Percentiles rank a stretch among this genome's conserved stretches.
These are phyloP conservation scores for Drosophila santomea DNA, from an alignment of 1,140 invertebrate genomes.

Conservation along the genomic window DNA sequence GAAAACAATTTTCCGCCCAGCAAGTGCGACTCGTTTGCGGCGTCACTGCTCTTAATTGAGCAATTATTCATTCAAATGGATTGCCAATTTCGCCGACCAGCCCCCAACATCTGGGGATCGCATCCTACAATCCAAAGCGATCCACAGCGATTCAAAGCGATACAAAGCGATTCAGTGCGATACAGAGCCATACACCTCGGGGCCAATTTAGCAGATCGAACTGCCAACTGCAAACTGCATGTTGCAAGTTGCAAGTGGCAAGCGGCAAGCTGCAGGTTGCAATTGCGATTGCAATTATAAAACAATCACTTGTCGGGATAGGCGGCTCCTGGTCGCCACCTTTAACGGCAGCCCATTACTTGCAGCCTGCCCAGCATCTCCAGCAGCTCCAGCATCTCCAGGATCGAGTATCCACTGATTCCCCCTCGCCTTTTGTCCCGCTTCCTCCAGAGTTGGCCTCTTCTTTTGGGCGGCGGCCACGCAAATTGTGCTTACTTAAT, in stretches of 20 bases:
- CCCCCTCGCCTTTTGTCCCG: background rate
- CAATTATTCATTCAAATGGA: slow-evolving; percentile 85
- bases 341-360: slow-evolving; percentile 73
- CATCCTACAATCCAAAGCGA: background rate
- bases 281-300: slow-evolving; percentile 85
- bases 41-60: slow-evolving; percentile 76
- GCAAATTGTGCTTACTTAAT: slow-evolving; percentile 85
- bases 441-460: background rate
- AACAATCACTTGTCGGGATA: slow-evolving; percentile 82
- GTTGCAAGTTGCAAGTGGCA: slow-evolving; percentile 55
- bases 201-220: slow-evolving; percentile 80
- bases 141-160: background rate
- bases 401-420: slow-evolving; percentile 32
- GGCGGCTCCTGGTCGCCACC: slow-evolving; percentile 78
- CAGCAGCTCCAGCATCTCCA: slow-evolving; percentile 26
- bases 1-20: slow-evolving; percentile 68
- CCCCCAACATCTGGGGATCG: slow-evolving; percentile 36
- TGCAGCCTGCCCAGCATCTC: too few relatives aligned
- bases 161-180: background rate
- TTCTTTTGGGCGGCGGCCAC: slow-evolving; percentile 75
- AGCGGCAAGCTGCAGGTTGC: slow-evolving; percentile 42
- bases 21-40: slow-evolving; percentile 70
- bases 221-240: slow-evolving; percentile 66
- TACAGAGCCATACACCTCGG: slow-evolving; percentile 9
- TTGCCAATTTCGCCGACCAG: slow-evolving; percentile 76